These are phyloP conservation scores for Burhinus oedicnemus DNA, from an alignment of 2,113 vertebrate genomes.

Conservation along the genomic window DNA sequence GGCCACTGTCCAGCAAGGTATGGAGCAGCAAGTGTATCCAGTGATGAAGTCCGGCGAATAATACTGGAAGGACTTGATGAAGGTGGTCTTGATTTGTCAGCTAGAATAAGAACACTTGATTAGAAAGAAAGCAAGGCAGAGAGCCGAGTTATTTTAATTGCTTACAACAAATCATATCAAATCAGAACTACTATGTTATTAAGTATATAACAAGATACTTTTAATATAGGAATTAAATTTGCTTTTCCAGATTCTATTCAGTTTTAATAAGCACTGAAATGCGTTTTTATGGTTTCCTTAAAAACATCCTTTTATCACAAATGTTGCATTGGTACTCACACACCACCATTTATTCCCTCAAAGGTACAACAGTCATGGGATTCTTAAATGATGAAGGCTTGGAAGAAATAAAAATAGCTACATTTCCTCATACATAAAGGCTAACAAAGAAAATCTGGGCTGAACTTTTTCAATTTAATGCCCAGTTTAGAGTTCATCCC, in stretches of 20 bases:
- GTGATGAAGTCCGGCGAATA: constrained; percentile 88
- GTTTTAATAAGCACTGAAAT: background rate
- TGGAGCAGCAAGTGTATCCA: constrained; percentile 89
- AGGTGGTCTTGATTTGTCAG: constrained; percentile 78
- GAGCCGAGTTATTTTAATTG: background rate
- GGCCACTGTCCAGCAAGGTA: constrained; percentile 97
- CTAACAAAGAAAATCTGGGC: background rate
- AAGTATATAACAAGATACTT: background rate
- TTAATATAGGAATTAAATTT: background rate
- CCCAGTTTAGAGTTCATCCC: background rate
- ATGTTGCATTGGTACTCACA: background rate
- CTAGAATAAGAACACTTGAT: constrained; percentile 28
- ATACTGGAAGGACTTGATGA: constrained; percentile 80
- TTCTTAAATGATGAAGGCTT: background rate
- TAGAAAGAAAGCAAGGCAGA: background rate
- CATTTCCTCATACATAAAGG: background rate
- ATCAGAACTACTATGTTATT: background rate
- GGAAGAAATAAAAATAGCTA: background rate
- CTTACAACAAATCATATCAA: background rate
- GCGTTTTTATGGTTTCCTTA: background rate
- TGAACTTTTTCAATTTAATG: background rate
- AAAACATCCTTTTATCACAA: background rate
- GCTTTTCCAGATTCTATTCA: background rate
- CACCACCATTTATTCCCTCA: background rate
- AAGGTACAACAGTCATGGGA: background rate